Percentiles rank a stretch among this genome's conserved stretches.
Evolutionary conservation across 2,113 vertebrate genomes (phyloP).

Genomic region (Monopterus albus): DNA sequence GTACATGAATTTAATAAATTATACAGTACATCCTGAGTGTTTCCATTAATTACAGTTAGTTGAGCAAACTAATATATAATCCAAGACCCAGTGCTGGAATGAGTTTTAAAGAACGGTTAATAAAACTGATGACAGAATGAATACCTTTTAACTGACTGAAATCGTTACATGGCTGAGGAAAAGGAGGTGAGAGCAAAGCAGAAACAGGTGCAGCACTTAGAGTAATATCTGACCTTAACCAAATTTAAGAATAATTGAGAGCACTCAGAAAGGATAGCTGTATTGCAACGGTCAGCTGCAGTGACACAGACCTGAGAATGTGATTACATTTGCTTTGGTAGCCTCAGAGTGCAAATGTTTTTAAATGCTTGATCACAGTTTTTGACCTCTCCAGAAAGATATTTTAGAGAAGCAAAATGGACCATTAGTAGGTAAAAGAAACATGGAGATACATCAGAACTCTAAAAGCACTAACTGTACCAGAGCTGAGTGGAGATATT

Average conservation of each 20-base stretch:
- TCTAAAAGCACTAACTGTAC: not conserved
- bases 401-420: conserved; percentile 11
- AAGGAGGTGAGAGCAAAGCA: conserved; percentile 8
- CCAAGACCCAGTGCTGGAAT: not conserved
- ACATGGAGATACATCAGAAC: not conserved
- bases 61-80: not conserved
- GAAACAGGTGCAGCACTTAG: not conserved
- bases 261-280: conserved; percentile 30
- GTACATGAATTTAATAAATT: conserved; percentile 4
- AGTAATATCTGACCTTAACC: conserved; percentile 51
- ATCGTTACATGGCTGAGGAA: not conserved
- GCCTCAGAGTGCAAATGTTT: conserved; percentile 23
- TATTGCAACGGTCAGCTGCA: conserved; percentile 40
- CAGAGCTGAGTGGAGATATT: not conserved
- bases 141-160: not conserved
- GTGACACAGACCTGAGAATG: conserved; percentile 4
- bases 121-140: not conserved
- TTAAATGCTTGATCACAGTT: not conserved
- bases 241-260: conserved; percentile 56
- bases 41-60: conserved; percentile 3
- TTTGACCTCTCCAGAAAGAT: conserved; percentile 14
- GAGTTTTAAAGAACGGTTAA: conserved; percentile 6
- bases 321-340: conserved; percentile 43
- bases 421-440: conserved; percentile 35
- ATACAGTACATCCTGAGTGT: not conserved